Base-by-base conservation (phyloP, 2,888 invertebrate genomes). In the Epirrhoe tristata region DNA sequence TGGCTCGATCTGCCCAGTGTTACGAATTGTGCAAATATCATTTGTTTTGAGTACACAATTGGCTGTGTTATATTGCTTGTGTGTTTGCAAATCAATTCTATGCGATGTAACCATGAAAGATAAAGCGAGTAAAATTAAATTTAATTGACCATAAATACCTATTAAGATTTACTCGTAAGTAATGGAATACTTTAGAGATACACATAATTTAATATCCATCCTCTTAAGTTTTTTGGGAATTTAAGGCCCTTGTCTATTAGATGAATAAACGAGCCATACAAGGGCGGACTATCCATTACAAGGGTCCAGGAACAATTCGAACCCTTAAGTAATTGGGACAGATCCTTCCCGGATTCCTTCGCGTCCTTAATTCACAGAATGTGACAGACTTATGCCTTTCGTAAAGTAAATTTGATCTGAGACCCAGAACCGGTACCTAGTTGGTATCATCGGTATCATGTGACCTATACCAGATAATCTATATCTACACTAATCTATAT, bases 241-340 rank as follows among this genome's bases (percentile, higher is more conserved):
- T 17, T 46, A 7, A 52, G 52, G 8, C 54, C 48, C 55, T 60
- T 53, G 14, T 17, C 24, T 55, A 63, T 60, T 62, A 62, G 51
- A 50, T 58, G 60, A 53, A 66, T 65, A 63, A 69, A 58, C 55
- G 56, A 67, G 66, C 63, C 46, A 48, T 65, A 52, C 65, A 57
- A 66, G 63, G 63, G 61, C 62, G 57, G 71, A 51, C 68, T 60
- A 70, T 71, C 65, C 70, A 71, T 74, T 74, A 71, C 61, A 56
- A 67, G 68, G 73, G 67, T 67, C 64, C 67, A 61, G 66, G 58
- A 72, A 71, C 69, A 71, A 72, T 71, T 66, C 70, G 31, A 58
- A 51, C 67, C 66, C 70, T 65, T 74, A 74, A 74, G 73, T 74
- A 74, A 71, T 74, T 71, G 70, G 71, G 59, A 58, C 52, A 56